Base-by-base conservation (phyloP, 2,888 invertebrate genomes). In the Acrobasis consociella region DNA sequence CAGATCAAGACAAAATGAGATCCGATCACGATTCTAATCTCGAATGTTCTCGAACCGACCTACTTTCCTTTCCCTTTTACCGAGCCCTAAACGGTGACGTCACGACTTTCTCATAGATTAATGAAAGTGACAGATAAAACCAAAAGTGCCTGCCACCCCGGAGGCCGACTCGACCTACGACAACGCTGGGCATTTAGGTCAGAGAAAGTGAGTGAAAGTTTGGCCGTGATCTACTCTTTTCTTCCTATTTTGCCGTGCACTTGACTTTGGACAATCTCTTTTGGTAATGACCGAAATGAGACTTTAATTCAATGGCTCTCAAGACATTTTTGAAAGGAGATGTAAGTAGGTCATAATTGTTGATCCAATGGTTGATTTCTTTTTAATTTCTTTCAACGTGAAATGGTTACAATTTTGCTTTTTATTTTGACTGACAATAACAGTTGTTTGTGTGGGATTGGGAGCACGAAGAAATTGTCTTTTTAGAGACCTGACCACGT, bases 161-260 rank as follows among this genome's bases (percentile, higher is more conserved):
- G 87, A 89, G 89, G 91, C 80, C 86, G 70, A 71, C 77, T 77
- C 79, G 85, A 87, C 90, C 89, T 89, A 83, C 85, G 79, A 83
- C 86, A 86, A 83, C 49, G 49, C n/a, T 65, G 64, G 74, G 66
- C 69, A 85, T 81, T 84, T 86, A 81, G 87, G 90, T 82, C 87
- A 67, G 85, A 82, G 91, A 91, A 91, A 91, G 85, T 77, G 7
- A 83, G 89, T 81, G 90, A 91, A 90, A 91, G 90, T 83, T 80
- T 85, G 86, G 80, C 86, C 87, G 78, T 86, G 86, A 89, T 86
- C 84, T 86, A 86, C 84, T 86, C 84, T 81, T 74, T 67, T 76
- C 82, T 82, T 86, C 87, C 85, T 80, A 80, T 82, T 81, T 81
- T 79, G 79, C 78, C 73, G 81, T 80, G 81, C 68, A 76, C 81